Percentiles rank a stretch among this genome's conserved stretches.
Conservation (phyloP, 2,888 invertebrate species). For the Platerodrilus igneus region DNA sequence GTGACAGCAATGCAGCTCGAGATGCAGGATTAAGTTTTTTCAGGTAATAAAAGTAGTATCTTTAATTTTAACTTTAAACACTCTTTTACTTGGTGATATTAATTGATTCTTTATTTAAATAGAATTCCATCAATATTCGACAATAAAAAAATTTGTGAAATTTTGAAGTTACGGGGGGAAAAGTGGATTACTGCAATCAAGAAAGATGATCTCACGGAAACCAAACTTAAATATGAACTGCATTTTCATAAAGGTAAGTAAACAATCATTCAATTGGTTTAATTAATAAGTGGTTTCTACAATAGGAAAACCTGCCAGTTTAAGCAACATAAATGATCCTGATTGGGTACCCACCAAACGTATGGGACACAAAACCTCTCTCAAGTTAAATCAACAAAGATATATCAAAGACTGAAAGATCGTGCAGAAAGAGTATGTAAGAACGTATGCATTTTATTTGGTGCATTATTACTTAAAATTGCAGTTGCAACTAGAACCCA, state of each 20-base stretch:
- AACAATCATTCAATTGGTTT: neutral
- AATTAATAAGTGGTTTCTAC: constrained; percentile 3
- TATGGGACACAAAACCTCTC: constrained; percentile 1
- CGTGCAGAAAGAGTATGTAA: neutral
- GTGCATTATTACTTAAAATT: too few relatives aligned
- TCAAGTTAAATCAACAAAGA: constrained; percentile 1
- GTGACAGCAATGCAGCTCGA: too few relatives aligned
- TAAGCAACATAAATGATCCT: neutral
- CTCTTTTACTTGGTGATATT: too few relatives aligned
- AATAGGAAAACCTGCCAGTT: constrained; percentile 1
- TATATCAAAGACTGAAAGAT: constrained; percentile 1
- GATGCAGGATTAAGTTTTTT: too few relatives aligned
- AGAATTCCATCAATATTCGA: constrained; percentile 1
- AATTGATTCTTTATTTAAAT: neutral
- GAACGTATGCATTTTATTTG: neutral
- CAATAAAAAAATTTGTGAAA: neutral
- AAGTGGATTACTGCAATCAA: constrained; percentile 5
- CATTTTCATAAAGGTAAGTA: constrained; percentile 3
- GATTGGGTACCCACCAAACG: constrained; percentile 5
- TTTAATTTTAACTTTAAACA: too few relatives aligned
- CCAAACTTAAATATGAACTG: constrained; percentile 2
- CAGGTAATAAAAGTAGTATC: too few relatives aligned
- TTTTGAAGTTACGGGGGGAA: constrained; percentile 3
- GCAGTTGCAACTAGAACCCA: too few relatives aligned
- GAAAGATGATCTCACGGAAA: constrained; percentile 4